These are phyloP conservation scores for Pammene aurita DNA, from an alignment of 2,888 invertebrate genomes.

Conservation along the genomic window DNA sequence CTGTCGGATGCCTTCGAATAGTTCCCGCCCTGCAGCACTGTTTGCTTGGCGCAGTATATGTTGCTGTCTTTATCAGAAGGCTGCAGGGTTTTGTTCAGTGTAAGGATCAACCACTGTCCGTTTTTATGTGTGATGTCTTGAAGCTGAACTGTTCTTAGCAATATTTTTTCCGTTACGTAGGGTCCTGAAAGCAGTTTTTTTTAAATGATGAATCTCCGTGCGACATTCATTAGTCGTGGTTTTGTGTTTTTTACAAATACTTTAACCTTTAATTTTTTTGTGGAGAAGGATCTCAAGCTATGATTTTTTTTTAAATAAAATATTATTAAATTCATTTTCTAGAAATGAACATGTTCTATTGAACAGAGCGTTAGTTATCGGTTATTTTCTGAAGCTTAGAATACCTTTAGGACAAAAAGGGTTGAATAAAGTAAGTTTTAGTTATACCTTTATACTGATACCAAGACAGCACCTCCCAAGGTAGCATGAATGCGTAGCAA, in stretches of 20 bases:
- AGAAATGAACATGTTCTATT: too few species aligned
- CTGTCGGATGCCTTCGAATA: background rate
- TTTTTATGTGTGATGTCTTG: background rate
- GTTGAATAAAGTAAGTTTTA: background rate
- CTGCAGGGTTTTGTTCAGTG: background rate
- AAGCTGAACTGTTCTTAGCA: too few species aligned
- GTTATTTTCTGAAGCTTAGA: too few species aligned
- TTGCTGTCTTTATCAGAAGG: background rate
- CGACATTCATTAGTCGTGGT: too few species aligned
- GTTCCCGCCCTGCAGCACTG: background rate
- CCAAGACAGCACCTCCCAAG: constrained; percentile 5
- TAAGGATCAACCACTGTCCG: background rate
- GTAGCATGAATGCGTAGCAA: constrained; percentile 11
- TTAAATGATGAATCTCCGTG: background rate
- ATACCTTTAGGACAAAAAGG: background rate
- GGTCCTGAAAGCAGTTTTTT: background rate
- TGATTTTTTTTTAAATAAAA: too few species aligned
- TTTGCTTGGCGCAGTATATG: background rate
- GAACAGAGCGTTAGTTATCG: too few species aligned
- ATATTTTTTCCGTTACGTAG: too few species aligned
- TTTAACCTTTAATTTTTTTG: too few species aligned
- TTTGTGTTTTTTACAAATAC: too few species aligned
- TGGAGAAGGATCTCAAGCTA: too few species aligned
- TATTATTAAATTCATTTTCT: too few species aligned
- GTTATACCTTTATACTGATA: background rate